Percentiles rank a stretch among this genome's conserved stretches.
These are phyloP conservation scores for Eulemur coronatus DNA, from an alignment of 2,797 vertebrate species.

Conservation along the genomic window DNA sequence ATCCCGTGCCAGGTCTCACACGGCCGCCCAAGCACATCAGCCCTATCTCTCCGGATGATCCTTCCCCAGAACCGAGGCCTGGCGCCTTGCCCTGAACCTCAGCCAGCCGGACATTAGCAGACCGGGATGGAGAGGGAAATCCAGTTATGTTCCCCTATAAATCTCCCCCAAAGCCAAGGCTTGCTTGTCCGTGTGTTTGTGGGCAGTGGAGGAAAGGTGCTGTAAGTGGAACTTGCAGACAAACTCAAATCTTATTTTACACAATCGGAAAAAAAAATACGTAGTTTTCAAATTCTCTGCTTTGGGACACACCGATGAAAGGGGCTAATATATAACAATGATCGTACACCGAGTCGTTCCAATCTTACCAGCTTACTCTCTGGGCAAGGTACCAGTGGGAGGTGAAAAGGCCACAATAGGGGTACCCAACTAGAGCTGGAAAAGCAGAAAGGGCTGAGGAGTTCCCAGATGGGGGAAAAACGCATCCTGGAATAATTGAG, in stretches of 20 bases:
- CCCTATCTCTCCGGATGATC: constrained; percentile 65
- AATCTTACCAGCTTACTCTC: background rate
- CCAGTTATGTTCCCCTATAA: constrained; percentile 60
- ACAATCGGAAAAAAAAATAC: background rate
- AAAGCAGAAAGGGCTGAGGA: background rate
- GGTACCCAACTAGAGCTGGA: background rate
- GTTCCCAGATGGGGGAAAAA: background rate
- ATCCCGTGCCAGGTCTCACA: constrained; percentile 62
- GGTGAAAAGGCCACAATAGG: background rate
- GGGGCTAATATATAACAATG: background rate
- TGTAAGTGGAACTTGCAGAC: constrained; percentile 16
- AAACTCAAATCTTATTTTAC: constrained; percentile 34
- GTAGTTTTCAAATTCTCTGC: background rate
- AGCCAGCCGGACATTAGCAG: constrained; percentile 72
- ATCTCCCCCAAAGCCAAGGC: constrained; percentile 64
- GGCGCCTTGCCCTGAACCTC: constrained; percentile 69
- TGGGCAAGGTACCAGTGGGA: background rate
- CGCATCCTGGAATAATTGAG: background rate
- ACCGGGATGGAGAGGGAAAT: constrained; percentile 53
- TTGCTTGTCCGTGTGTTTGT: constrained; percentile 20
- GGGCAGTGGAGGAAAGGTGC: constrained; percentile 36
- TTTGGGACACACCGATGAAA: background rate
- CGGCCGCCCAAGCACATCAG: constrained; percentile 57
- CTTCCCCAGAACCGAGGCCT: constrained; percentile 66
- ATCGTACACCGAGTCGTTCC: background rate